These are phyloP conservation scores for Caenorhabditis becei DNA, from an alignment of 2,888 invertebrate genomes.

Conservation along the genomic window DNA sequence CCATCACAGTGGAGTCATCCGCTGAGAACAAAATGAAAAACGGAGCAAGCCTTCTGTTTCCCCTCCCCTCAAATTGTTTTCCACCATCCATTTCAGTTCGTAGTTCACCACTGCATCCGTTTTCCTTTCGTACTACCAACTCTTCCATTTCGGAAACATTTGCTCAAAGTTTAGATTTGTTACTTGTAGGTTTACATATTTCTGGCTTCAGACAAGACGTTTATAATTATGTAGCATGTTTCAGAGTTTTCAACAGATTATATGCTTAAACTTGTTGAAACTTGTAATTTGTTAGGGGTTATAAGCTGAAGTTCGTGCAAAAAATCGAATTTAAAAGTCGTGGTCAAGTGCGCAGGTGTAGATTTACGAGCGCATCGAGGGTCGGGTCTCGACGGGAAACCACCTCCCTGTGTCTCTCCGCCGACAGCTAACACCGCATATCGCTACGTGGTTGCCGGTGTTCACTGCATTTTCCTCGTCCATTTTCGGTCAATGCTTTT, in stretches of 20 bases:
- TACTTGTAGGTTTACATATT: neutral
- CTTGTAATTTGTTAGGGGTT: neutral
- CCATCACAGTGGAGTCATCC: conserved; percentile 13
- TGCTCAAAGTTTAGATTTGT: too few species aligned
- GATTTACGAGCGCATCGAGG: conserved; percentile 50
- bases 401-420: conserved; percentile 25
- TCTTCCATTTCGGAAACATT: neutral
- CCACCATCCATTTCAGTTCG: neutral
- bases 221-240: too few species aligned
- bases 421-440: conserved; percentile 44
- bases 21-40: conserved; percentile 6
- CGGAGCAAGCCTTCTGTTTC: conserved; percentile 3
- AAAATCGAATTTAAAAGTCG: conserved; percentile 5
- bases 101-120: neutral
- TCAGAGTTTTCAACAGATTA: too few species aligned
- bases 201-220: too few species aligned
- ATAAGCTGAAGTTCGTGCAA: neutral
- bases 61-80: conserved; percentile 4
- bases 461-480: conserved; percentile 37
- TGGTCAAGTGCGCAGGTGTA: conserved; percentile 44
- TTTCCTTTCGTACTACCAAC: neutral
- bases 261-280: neutral
- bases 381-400: conserved; percentile 57
- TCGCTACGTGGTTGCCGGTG: conserved; percentile 61
- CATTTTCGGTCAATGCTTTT: conserved; percentile 43